Evolutionary conservation across 30 jellyfish, hydroid and myxozoan species (phyloP).

Genomic region (Turritopsis rubra): DNA sequence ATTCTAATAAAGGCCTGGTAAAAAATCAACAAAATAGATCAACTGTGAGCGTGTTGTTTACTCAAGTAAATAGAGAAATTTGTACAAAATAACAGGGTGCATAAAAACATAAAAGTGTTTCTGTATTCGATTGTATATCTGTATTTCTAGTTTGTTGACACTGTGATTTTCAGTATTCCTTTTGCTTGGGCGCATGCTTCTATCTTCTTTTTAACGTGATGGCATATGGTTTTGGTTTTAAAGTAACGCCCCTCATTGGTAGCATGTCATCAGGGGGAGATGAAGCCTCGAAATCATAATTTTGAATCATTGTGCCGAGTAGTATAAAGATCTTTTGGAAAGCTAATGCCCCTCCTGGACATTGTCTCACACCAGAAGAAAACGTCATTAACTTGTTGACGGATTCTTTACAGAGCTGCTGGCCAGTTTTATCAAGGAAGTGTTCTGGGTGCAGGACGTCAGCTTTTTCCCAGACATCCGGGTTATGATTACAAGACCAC

Average conservation of each 20-base stretch:
- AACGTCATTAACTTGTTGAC: background rate
- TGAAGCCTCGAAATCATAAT: constrained; percentile 1
- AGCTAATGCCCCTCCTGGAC: constrained; percentile 29
- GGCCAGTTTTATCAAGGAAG: background rate
- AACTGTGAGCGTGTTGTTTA: too few relatives aligned
- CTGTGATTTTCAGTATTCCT: too few relatives aligned
- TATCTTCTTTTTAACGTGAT: background rate
- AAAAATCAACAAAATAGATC: too few relatives aligned
- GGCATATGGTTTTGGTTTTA: constrained; percentile 16
- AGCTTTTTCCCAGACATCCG: background rate
- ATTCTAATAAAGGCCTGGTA: too few relatives aligned
- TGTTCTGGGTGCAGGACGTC: background rate
- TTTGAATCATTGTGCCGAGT: constrained; percentile 7
- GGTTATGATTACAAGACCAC: constrained; percentile 13
- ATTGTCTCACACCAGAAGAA: constrained; percentile 29
- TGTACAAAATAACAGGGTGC: too few relatives aligned
- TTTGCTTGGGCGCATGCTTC: background rate
- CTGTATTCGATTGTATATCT: too few relatives aligned
- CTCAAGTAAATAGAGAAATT: too few relatives aligned
- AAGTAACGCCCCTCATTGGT: constrained; percentile 17
- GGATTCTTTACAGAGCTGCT: background rate
- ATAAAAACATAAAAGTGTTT: too few relatives aligned
- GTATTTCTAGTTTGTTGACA: too few relatives aligned
- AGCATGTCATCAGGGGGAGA: background rate
- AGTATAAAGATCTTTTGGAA: background rate